Evolutionary conservation across 2,888 invertebrate genomes (phyloP), one percentile per base, ranked within the genome.

Genomic region (Drosophila setosimentum): DNA sequence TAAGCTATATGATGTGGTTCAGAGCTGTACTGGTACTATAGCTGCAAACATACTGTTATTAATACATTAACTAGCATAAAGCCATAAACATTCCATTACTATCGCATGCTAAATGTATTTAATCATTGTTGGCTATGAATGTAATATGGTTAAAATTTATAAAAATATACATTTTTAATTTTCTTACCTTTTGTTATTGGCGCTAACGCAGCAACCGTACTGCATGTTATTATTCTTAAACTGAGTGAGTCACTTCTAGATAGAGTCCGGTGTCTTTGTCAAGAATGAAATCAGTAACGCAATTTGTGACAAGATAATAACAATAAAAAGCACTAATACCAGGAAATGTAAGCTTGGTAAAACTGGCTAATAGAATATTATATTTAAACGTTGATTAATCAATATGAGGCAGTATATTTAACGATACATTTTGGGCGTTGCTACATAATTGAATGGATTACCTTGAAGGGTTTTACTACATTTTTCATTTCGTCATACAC

Each of bases 341-440:
- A 24, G 24, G 11, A 8, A 45, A 45, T 24, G 24, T 24, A 45
- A 8, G 3, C 10, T 29, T 21, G 13, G 21, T 64, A 10, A 21
- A 8, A 30, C 8, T 24, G 45, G 16, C 24, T 37, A 53, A 54
- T 37, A n/a, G n/a, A 50, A 30, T 29, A 45, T 33, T 58, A 33
- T 27, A 11, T 42, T 16, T 24, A 37, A 24, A 54, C 18, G n/a
- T 70, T 50, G 60, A 40, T 72, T 66, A 42, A 59, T 53, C 51
- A 53, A 45, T 51, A 50, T 49, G 57, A 67, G 74, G 71, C 66
- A 81, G 74, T 61, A 75, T 68, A 66, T 68, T 49, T 60, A 59
- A 66, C 27, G 49, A 61, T 73, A 68, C 54, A 68, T 60, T 68
- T 27, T 63, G 54, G 40, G 64, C 27, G 42, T 35, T 24, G 42